Evolutionary conservation across 2,888 invertebrate species (phyloP), one percentile per base, ranked within the genome.

Genomic region (Plemyria rubiginata): DNA sequence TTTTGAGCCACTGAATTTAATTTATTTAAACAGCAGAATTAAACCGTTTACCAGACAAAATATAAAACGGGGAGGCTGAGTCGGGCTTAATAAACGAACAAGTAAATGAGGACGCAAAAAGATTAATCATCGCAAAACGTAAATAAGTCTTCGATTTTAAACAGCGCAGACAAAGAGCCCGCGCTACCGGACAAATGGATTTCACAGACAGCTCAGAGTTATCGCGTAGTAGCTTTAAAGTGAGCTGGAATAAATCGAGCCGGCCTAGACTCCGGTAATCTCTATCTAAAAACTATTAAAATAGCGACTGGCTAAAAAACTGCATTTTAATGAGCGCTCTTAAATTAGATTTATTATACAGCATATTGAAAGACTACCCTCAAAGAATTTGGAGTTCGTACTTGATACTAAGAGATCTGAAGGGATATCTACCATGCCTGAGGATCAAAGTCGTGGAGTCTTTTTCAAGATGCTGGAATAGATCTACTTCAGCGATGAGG

Each of bases 261-360:
- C 49, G 46, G 59, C 66, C 52, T 62, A 67, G 65, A 49, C 56
- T 63, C 29, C 8, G 40, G 58, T 66, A 62, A 68, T 67, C 66
- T 60, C 32, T 8, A 8, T 7, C 22, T 22, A 22, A 22, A n/a
- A 22, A 22, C 22, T 22, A 22, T 3, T 22, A 22, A 22, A 22
- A 7, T 32, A 7, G 6, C 32, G 8, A 32, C 32, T 7, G 32
- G 6, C 32, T 3, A 32, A 32, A 32, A 22, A 22, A 22, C 22
- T 2, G 2, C 3, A 22, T 1, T 3, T 22, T 22, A 22, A 22
- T 41, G 12, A 55, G 28, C 16, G 41, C 50, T 54, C 15, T 13
- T 59, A 32, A 54, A 51, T 55, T 41, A 43, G 43, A 48, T 52
- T 48, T 32, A 48, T n/a, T n/a, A n/a, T n/a, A 59, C 52, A 16